Evolutionary conservation across 2,888 invertebrate species (phyloP).

Genomic region (Pyrrhia umbra): DNA sequence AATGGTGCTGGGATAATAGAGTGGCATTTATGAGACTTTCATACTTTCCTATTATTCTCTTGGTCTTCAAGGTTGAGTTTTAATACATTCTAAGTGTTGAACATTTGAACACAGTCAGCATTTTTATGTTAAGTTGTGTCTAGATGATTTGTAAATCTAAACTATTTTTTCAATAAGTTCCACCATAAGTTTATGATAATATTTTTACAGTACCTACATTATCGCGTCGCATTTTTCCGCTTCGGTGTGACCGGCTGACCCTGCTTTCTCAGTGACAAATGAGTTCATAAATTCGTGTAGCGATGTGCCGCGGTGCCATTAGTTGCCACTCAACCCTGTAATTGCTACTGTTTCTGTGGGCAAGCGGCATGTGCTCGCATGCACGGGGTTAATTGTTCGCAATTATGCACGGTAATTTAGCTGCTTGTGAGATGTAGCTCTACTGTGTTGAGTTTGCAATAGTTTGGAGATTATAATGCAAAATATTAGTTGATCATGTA

Average conservation of each 20-base stretch:
- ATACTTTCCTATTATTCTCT: background rate
- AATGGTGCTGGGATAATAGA: background rate
- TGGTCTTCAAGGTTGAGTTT: too few species aligned
- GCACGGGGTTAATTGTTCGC: conserved; percentile 29
- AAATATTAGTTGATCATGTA: background rate
- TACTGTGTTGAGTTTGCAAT: background rate
- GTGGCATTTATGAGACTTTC: background rate
- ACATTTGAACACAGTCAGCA: too few species aligned
- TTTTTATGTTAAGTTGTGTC: too few species aligned
- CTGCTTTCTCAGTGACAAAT: conserved; percentile 17
- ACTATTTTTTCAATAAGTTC: too few species aligned
- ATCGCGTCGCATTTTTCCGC: background rate
- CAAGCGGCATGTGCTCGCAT: conserved; percentile 29
- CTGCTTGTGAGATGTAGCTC: conserved; percentile 1
- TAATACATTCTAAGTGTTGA: too few species aligned
- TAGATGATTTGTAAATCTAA: too few species aligned
- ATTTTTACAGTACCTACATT: too few species aligned
- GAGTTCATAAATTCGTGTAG: conserved; percentile 33
- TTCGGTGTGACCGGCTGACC: background rate
- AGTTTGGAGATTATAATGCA: background rate
- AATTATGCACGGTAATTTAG: conserved; percentile 12
- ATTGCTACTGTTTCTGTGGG: conserved; percentile 30
- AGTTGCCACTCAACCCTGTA: conserved; percentile 55
- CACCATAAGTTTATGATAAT: too few species aligned
- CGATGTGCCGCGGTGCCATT: conserved; percentile 37